These are phyloP conservation scores for Acronicta leporina DNA, from an alignment of 2,888 invertebrate genomes.

Conservation along the genomic window DNA sequence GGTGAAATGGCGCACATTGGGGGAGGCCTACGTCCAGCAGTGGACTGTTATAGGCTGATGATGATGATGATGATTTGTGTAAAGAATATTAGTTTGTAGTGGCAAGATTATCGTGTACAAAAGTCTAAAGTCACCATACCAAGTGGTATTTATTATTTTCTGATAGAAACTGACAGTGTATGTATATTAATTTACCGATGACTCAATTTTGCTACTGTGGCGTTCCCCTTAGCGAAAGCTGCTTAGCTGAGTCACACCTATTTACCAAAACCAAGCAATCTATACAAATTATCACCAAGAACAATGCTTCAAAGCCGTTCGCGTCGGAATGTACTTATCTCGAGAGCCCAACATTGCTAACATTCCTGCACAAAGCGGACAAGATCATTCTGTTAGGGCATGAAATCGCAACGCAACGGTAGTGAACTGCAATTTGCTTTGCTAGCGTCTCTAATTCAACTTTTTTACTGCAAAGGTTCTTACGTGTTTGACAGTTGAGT, in stretches of 20 bases:
- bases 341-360: slow-evolving; percentile 9
- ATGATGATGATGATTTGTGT: too few relatives aligned
- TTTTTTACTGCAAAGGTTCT: slow-evolving; percentile 24
- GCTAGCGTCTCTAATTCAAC: slow-evolving; percentile 39
- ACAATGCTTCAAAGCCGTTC: slow-evolving; percentile 19
- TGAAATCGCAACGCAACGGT: slow-evolving; percentile 52
- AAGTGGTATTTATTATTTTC: too few relatives aligned
- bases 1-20: too few relatives aligned
- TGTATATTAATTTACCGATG: too few relatives aligned
- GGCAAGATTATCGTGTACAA: too few relatives aligned
- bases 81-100: too few relatives aligned
- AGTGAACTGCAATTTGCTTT: slow-evolving; percentile 40
- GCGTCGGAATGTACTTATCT: slow-evolving; percentile 33
- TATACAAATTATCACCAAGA: background rate
- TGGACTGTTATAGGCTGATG: too few relatives aligned
- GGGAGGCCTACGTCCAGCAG: too few relatives aligned
- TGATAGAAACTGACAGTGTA: too few relatives aligned
- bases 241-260: slow-evolving; percentile 20
- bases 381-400: slow-evolving; percentile 43
- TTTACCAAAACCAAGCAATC: background rate
- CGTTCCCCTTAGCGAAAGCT: too few relatives aligned
- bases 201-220: too few relatives aligned
- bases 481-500: slow-evolving; percentile 26
- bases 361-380: slow-evolving; percentile 48
- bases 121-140: too few relatives aligned